These are phyloP conservation scores for Simalia tracyae DNA, from an alignment of 2,797 vertebrate species.

Conservation along the genomic window DNA sequence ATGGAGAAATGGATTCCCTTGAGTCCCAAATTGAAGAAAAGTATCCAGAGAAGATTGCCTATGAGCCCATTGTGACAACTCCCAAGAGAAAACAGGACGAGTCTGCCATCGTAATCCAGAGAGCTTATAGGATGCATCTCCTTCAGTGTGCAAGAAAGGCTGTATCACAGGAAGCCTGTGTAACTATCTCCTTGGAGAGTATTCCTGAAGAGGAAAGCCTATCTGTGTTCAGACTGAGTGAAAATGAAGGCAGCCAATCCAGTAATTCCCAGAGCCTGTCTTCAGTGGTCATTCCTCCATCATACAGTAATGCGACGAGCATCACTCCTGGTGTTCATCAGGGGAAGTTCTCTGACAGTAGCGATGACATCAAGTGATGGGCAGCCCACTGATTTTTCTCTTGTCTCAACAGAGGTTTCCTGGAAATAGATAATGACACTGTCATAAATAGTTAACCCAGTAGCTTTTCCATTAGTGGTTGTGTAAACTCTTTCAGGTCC, in stretches of 20 bases:
- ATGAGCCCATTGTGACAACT: conserved; percentile 73
- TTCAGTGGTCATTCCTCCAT: conserved; percentile 86
- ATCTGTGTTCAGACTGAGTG: conserved; percentile 78
- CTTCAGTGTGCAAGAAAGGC: conserved; percentile 68
- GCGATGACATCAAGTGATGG: background rate
- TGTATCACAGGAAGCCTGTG: conserved; percentile 72
- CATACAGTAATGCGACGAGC: conserved; percentile 82
- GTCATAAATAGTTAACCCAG: background rate
- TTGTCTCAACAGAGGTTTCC: conserved; percentile 3
- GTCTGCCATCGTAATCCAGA: conserved; percentile 72
- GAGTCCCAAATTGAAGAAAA: conserved; percentile 72
- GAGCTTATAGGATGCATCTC: conserved; percentile 69
- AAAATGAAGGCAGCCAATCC: conserved; percentile 72
- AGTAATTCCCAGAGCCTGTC: conserved; percentile 77
- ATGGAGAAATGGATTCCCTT: conserved; percentile 56
- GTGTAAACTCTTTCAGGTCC: background rate
- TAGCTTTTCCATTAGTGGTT: background rate
- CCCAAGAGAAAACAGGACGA: conserved; percentile 71
- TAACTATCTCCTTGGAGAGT: conserved; percentile 66
- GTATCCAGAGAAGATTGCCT: conserved; percentile 59
- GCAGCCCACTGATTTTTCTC: background rate
- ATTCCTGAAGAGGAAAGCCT: conserved; percentile 80
- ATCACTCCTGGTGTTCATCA: conserved; percentile 70
- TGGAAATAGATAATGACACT: background rate
- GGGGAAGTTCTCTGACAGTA: conserved; percentile 59